Base-by-base conservation (phyloP, 2,113 vertebrate genomes). In the Chrysochloris asiatica region DNA sequence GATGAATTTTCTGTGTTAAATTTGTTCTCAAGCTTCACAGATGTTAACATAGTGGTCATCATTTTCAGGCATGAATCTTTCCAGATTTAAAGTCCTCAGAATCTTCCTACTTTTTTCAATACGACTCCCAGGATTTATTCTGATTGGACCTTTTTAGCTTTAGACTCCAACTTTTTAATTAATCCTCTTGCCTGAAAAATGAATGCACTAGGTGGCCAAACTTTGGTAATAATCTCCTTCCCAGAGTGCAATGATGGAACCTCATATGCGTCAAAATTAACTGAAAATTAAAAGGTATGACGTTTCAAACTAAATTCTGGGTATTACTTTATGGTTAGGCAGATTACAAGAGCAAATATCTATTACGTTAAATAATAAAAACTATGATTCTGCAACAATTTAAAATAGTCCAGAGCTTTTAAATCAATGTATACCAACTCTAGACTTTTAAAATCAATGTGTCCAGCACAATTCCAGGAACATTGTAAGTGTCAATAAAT, bases 121-220 rank as follows among this genome's bases (percentile, higher is more conserved):
- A 86, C 33, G 86, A 47, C 47, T 85, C 50, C 36, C 33, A 28
- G 19, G 80, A 90, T 90, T 90, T 79, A 94, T 6, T 45, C 28
- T 86, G 88, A 90, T 10, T 86, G 33, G 33, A 90, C 14, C 47
- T 24, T 54, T 67, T 83, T 80, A 22, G 5, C n/a, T 86, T 83
- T 82, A 52, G 28, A 16, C 3, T 82, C 19, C 89, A 19, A 63
- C 47, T 3, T 26, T 83, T 76, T 59, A 36, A 59, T 72, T 38
- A 87, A n/a, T 77, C 59, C 16, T 80, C 16, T 73, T 83, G 33
- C 22, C 30, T 69, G 33, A 13, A 4, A 45, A 33, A 41, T 91
- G 41, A 81, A 54, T 50, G 47, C 47, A 10, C 4, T 63, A 50
- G 52, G 6, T 47, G 33, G 48, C 2, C 38, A 90, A 14, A 28